A percentile compares a stretch with the other conserved stretches of the same genome.
These are phyloP conservation scores for Tinea trinotella DNA, from an alignment of 2,888 invertebrate genomes.

Conservation along the genomic window DNA sequence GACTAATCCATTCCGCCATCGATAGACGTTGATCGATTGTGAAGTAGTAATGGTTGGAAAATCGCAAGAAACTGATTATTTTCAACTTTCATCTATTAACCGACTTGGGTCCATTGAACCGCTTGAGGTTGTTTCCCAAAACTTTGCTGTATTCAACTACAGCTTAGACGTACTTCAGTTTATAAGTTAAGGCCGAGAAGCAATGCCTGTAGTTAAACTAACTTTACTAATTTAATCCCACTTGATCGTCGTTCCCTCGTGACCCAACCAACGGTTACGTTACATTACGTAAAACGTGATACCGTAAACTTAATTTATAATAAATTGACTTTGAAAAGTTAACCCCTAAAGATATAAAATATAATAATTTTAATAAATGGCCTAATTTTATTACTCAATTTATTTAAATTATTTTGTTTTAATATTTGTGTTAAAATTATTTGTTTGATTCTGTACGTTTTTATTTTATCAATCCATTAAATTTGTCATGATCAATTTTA, in stretches of 20 bases:
- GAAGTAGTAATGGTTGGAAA: too few species aligned
- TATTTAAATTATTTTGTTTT: too few species aligned
- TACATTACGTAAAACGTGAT: neutral
- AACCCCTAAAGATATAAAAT: neutral
- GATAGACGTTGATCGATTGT: too few species aligned
- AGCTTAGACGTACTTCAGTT: slow-evolving; percentile 10
- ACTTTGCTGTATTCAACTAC: slow-evolving; percentile 12
- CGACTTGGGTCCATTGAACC: slow-evolving; percentile 2
- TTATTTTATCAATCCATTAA: too few species aligned
- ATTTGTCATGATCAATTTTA: too few species aligned
- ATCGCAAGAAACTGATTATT: too few species aligned
- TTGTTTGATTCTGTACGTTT: too few species aligned
- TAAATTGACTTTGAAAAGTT: neutral
- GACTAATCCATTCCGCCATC: too few species aligned
- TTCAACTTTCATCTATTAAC: neutral
- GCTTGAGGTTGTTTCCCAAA: neutral
- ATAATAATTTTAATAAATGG: too few species aligned
- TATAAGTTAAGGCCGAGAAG: slow-evolving; percentile 4
- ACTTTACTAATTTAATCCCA: slow-evolving; percentile 23
- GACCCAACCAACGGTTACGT: neutral
- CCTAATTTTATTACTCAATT: too few species aligned
- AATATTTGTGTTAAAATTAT: too few species aligned
- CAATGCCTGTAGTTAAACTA: slow-evolving; percentile 14
- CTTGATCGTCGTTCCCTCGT: slow-evolving; percentile 19
- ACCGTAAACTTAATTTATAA: neutral